Base-by-base conservation (phyloP, 92 coral and sea anemone genomes). In the Phenganax marumi region DNA sequence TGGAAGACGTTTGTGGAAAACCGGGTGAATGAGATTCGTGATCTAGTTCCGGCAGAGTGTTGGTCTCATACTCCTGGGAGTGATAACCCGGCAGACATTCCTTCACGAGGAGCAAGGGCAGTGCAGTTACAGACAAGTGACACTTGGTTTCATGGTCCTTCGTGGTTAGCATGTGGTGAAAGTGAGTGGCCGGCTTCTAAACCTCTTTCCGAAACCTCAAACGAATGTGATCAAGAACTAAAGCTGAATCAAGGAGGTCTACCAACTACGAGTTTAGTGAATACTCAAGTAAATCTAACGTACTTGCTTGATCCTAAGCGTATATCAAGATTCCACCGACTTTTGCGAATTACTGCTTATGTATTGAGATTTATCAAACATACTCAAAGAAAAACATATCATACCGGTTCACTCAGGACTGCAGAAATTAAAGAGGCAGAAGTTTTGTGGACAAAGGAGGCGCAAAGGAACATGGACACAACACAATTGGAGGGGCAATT, bases 31-130 rank as follows among this genome's bases (percentile, higher is more conserved):
- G 80, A 75, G 43, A 75, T 75, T 75, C 80, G 63, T 72, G 22
- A 50, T 49, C 22, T n/a, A 49, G 60, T 51, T n/a, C 63, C 80
- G 7, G 80, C 33, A 52, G 80, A 75, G 19, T 52, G 80, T 55
- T 75, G 80, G 80, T 26, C 56, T 12, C 65, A 75, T 65, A 49
- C 61, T 75, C 80, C 80, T 17, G 80, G 80, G 22, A 52, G 63
- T 52, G 80, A 22, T 19, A 75, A 75, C 65, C 80, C 80, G 23
- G 80, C 80, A 33, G 80, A 75, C 62, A 51, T 75, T 26, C 65
- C 80, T 16, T 75, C 80, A 21, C 56, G 66, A 50, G 80, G 80
- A 21, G 80, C 60, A 51, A 75, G 24, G 50, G 63, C 80, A 14
- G 22, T 65, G 21, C 61, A 26, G 21, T 55, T 75, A 54, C 60